Evolutionary conservation across 2,888 invertebrate genomes (phyloP).

Genomic region (Mesorhabditis spiculigera): DNA sequence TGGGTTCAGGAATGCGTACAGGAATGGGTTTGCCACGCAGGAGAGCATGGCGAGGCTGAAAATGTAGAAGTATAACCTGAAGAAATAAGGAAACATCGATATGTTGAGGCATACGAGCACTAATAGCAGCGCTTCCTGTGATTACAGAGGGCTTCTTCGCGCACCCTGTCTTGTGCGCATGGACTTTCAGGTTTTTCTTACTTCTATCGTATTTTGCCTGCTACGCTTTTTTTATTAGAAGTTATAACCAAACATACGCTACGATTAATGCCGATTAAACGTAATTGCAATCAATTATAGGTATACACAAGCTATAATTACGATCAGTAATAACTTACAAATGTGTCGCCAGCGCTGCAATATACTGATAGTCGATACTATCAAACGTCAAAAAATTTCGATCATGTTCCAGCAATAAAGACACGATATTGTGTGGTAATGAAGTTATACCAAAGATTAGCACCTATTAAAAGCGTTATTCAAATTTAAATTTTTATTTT

Average conservation of each 20-base stretch:
- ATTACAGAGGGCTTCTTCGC: background rate
- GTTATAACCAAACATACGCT: too few species aligned
- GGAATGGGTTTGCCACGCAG: slow-evolving; percentile 40
- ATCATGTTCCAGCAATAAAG: slow-evolving; percentile 19
- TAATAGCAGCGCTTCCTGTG: too few species aligned
- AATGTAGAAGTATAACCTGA: background rate
- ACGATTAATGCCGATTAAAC: too few species aligned
- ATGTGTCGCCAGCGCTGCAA: slow-evolving; percentile 18
- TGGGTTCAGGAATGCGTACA: slow-evolving; percentile 42
- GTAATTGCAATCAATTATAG: too few species aligned
- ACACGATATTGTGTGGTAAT: slow-evolving; percentile 19
- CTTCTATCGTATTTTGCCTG: too few species aligned
- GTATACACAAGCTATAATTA: too few species aligned
- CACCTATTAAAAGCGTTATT: background rate
- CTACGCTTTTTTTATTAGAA: too few species aligned
- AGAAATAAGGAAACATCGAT: background rate
- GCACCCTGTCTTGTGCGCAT: background rate
- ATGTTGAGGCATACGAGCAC: too few species aligned
- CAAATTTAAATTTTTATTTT: background rate
- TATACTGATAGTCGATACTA: slow-evolving; percentile 16
- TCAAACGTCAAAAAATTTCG: slow-evolving; percentile 12
- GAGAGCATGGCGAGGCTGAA: slow-evolving; percentile 41
- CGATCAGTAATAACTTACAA: slow-evolving; percentile 13
- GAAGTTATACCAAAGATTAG: slow-evolving; percentile 16
- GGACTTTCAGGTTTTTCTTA: background rate